Evolutionary conservation across 2,888 invertebrate species (phyloP).

Genomic region (Dicyrtomina minuta): DNA sequence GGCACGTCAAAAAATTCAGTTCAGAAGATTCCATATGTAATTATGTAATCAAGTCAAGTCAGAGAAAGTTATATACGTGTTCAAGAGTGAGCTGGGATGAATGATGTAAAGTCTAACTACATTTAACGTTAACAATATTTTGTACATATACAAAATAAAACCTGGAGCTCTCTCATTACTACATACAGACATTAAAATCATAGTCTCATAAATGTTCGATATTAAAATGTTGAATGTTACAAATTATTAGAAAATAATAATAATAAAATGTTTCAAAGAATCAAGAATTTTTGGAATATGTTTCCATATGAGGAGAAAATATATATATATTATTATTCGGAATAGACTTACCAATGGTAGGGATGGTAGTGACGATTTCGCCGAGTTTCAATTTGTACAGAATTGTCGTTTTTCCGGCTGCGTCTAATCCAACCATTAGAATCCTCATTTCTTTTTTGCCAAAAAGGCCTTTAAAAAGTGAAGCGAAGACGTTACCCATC

Average conservation of each 20-base stretch:
- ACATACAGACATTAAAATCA: not conserved
- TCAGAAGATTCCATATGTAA: no score
- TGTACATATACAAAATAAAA: no score
- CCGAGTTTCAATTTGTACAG: constrained; percentile 99
- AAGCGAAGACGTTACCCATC: constrained; percentile 98
- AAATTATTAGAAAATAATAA: not conserved
- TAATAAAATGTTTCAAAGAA: not conserved
- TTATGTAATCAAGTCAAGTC: no score
- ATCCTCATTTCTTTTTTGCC: constrained; percentile 99
- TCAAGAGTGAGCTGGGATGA: no score
- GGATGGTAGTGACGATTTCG: constrained; percentile 99
- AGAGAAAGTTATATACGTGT: no score
- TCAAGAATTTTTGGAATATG: not conserved
- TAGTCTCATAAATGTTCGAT: constrained; percentile 64
- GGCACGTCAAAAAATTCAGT: not conserved
- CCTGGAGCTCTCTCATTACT: no score
- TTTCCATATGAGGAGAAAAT: not conserved
- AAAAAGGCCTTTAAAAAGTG: constrained; percentile 98
- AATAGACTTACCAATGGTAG: constrained; percentile 93
- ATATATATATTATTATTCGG: not conserved
- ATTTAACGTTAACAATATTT: no score
- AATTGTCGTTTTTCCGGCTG: constrained; percentile 99
- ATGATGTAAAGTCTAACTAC: no score
- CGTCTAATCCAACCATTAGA: constrained; percentile 98
- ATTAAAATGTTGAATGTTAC: constrained; percentile 76